Evolutionary conservation across 2,888 invertebrate genomes (phyloP), one percentile per base, ranked within the genome.

Genomic region (Bellardia bayeri): DNA sequence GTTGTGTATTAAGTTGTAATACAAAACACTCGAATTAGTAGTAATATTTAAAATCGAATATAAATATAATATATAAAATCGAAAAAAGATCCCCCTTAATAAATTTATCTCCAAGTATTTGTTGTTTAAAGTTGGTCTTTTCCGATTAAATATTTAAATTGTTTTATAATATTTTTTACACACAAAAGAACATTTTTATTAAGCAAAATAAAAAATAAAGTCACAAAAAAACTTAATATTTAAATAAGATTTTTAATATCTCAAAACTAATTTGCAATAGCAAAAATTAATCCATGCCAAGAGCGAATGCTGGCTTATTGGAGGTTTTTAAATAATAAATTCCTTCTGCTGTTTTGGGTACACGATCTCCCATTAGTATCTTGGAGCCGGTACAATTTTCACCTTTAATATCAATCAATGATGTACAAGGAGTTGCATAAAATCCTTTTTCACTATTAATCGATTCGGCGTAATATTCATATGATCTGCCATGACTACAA

Each of bases 401-500:
- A 6, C 90, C 90, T 61, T 86, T 90, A 7, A 93, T 88, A 49
- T 91, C 90, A 14, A 90, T 89, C 94, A 95, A 95, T 82, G 92
- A 94, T 3, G 94, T 92, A 90, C 97, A 97, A 5, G 94, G 94
- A 54, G 94, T 93, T 0, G 95, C 94, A 7, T 94, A 91, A 91
- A 96, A 96, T 1, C 94, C 94, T 54, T 90, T 90, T 0, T 93
- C 91, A 2, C 94, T 92, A n/a, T 93, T 92, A 66, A 97, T 95
- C 4, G 97, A 97, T 91, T 96, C 96, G 0, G 94, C 94, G 91
- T 95, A 96, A 89, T 94, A 96, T 82, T 92, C 92, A 90, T 95
- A 94, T 0, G 96, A 94, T 80, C 96, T 94, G 0, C 95, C 95
- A 91, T 97, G 97, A 91, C 96, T 97, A 93, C 97, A 97, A 6